Evolutionary conservation across 2,797 vertebrate genomes (phyloP).

Genomic region (Pseudocheirus occidentalis): DNA sequence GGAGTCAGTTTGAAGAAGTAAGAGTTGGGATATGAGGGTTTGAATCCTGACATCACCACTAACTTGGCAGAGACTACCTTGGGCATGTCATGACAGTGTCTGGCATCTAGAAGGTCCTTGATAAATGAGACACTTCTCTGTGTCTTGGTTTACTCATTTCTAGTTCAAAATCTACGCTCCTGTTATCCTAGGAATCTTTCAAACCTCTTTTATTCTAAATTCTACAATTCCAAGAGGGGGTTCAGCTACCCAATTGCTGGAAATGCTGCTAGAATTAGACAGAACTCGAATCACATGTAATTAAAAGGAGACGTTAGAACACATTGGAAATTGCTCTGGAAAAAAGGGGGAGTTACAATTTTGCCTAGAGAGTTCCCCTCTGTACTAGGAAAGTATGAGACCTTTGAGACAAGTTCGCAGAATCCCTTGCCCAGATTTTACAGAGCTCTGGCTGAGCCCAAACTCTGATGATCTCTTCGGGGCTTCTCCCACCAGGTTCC

Average conservation of each 20-base stretch:
- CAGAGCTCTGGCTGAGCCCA: neutral
- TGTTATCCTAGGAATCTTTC: neutral
- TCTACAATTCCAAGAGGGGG: neutral
- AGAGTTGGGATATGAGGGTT: neutral
- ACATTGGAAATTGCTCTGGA: conserved; percentile 6
- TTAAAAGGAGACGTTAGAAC: neutral
- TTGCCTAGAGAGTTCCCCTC: neutral
- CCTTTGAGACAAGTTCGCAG: neutral
- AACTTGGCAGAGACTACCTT: neutral
- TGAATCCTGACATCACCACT: neutral
- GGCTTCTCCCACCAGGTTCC: neutral
- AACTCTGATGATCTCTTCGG: neutral
- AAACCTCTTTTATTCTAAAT: neutral
- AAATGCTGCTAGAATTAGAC: neutral
- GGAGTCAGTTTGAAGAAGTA: neutral
- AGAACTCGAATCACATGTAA: conserved; percentile 13
- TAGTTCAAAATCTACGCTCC: neutral
- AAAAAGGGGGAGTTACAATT: neutral
- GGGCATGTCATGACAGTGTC: neutral
- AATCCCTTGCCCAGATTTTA: neutral
- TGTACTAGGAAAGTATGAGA: neutral
- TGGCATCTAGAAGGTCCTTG: too few relatives aligned
- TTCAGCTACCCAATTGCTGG: neutral
- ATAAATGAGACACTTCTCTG: neutral
- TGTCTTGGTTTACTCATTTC: neutral